Evolutionary conservation across 2,797 vertebrate species (phyloP).

Genomic region (Sandelia bainsii): DNA sequence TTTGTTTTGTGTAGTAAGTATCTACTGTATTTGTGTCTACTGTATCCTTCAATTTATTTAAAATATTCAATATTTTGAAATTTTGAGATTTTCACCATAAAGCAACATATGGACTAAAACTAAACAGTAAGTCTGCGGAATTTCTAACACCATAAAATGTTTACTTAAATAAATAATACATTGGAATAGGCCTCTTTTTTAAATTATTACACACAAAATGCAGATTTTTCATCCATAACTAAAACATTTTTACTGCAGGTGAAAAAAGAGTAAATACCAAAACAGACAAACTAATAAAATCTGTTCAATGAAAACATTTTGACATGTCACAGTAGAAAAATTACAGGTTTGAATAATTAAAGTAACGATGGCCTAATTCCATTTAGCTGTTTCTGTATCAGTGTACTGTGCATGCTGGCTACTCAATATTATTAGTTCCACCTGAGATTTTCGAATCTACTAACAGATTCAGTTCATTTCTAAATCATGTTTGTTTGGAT

Average conservation of each 20-base stretch:
- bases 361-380: neutral
- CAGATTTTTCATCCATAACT: neutral
- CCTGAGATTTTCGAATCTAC: neutral
- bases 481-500: neutral
- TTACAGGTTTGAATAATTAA: neutral
- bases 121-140: no score
- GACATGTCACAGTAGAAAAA: neutral
- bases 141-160: no score
- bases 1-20: no score
- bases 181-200: neutral
- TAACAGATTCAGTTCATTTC: no score
- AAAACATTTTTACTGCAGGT: no score
- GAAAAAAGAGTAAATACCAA: neutral
- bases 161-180: neutral
- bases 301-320: neutral
- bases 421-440: neutral
- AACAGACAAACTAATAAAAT: neutral
- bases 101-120: no score
- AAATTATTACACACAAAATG: neutral
- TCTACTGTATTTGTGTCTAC: neutral
- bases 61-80: neutral
- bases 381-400: neutral
- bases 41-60: neutral
- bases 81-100: no score
- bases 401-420: neutral